phyloP scores from a whole-genome alignment of 2,113 vertebrate species.

The Parus major region DNA sequence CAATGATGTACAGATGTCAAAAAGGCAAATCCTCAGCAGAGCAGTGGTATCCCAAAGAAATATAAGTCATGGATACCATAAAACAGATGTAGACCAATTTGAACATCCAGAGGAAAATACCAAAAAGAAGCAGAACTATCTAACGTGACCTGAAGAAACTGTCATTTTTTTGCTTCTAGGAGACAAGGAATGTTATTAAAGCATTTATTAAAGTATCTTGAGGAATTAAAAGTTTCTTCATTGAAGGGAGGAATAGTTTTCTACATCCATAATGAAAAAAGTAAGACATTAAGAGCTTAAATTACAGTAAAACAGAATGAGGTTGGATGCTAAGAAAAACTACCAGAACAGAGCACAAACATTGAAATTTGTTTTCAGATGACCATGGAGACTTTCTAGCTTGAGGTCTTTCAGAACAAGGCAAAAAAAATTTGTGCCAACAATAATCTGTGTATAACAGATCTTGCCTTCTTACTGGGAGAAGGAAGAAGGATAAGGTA shows the following conservation, averaged over 20 bases:
- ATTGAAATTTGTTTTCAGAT: neutral
- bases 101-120: neutral
- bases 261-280: neutral
- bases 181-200: neutral
- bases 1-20: neutral
- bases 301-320: neutral
- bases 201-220: neutral
- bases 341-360: neutral
- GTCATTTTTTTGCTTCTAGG: neutral
- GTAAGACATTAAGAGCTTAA: neutral
- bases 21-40: neutral
- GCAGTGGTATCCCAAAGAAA: neutral
- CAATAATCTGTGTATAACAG: neutral
- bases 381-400: neutral
- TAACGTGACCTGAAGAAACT: neutral
- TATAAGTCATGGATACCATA: neutral
- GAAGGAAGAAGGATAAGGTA: neutral
- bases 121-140: neutral
- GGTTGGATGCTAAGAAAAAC: neutral
- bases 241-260: neutral
- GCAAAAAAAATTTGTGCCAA: neutral
- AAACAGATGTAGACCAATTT: neutral
- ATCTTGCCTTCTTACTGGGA: neutral
- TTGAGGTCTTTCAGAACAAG: neutral
- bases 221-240: neutral